Conservation (phyloP, 1,140 invertebrate genomes). For the Drosophila parvula region DNA sequence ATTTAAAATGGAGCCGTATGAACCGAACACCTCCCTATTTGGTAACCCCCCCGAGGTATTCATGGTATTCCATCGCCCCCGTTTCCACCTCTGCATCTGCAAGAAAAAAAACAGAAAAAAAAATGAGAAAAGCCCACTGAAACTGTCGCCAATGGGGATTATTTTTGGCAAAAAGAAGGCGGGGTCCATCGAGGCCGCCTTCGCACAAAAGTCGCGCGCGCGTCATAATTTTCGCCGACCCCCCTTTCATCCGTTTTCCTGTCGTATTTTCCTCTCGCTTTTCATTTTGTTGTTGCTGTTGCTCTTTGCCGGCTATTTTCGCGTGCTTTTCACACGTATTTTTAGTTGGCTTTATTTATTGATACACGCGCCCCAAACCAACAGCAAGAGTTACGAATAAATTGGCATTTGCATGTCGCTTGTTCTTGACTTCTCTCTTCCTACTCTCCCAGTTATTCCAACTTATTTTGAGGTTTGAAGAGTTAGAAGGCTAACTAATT, state of each 20-base stretch:
- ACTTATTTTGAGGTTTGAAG: background rate
- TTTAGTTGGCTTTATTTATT: constrained; percentile 76
- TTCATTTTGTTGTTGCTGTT: constrained; percentile 15
- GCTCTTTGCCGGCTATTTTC: constrained; percentile 46
- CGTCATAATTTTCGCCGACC: constrained; percentile 35
- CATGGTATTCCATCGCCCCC: background rate
- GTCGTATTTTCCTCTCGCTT: background rate
- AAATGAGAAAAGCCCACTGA: constrained; percentile 1
- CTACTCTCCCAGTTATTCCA: background rate
- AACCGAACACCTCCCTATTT: constrained; percentile 9
- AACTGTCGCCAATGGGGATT: constrained; percentile 41
- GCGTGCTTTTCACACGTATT: constrained; percentile 61
- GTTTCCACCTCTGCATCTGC: background rate
- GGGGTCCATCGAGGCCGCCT: constrained; percentile 32
- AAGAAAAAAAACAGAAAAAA: background rate
- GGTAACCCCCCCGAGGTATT: constrained; percentile 17
- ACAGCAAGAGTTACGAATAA: constrained; percentile 18
- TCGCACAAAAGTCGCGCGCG: constrained; percentile 29
- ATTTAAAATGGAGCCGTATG: constrained; percentile 49
- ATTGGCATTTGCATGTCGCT: constrained; percentile 36
- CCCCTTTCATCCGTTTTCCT: background rate
- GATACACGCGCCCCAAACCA: constrained; percentile 61
- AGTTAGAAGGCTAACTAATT: background rate
- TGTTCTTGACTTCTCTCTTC: background rate
- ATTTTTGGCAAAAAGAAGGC: constrained; percentile 48